Evolutionary conservation across 2,888 invertebrate species (phyloP).

Genomic region (Subacronicta megacephala): DNA sequence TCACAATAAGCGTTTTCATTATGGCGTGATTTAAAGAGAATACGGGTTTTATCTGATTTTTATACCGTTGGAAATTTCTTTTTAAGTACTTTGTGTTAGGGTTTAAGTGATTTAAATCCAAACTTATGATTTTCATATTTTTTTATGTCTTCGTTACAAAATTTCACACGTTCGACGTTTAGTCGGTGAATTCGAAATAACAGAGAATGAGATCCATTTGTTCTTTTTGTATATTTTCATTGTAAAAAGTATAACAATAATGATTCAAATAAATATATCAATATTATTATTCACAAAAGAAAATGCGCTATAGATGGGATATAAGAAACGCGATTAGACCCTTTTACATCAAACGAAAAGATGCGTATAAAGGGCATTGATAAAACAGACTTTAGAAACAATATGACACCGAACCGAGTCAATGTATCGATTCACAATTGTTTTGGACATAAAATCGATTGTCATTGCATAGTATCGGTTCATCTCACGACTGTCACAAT

Average conservation of each 20-base stretch:
- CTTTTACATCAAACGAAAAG: constrained; percentile 41
- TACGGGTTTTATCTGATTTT: constrained; percentile 29
- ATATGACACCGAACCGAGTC: constrained; percentile 61
- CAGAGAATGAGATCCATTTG: background rate
- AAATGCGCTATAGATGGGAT: constrained; percentile 30
- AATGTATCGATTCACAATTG: constrained; percentile 66
- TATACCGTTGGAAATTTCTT: constrained; percentile 32
- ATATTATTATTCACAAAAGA: constrained; percentile 3
- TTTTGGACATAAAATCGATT: constrained; percentile 71
- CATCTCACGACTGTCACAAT: constrained; percentile 70
- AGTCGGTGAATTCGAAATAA: background rate
- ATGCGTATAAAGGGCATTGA: constrained; percentile 48
- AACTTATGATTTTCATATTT: constrained; percentile 7
- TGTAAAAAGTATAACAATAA: background rate
- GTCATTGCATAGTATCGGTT: constrained; percentile 72
- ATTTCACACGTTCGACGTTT: constrained; percentile 15
- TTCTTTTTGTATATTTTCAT: too few relatives aligned
- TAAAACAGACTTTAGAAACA: constrained; percentile 56
- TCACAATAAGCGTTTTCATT: constrained; percentile 47
- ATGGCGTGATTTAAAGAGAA: constrained; percentile 37
- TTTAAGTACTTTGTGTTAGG: constrained; percentile 22
- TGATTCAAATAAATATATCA: constrained; percentile 22
- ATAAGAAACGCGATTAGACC: constrained; percentile 41
- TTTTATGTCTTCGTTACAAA: constrained; percentile 19
- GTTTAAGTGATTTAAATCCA: constrained; percentile 16